Base-by-base conservation (phyloP, 53 echinoderm and acorn worm genomes). In the Hippasteria phrygiana region DNA sequence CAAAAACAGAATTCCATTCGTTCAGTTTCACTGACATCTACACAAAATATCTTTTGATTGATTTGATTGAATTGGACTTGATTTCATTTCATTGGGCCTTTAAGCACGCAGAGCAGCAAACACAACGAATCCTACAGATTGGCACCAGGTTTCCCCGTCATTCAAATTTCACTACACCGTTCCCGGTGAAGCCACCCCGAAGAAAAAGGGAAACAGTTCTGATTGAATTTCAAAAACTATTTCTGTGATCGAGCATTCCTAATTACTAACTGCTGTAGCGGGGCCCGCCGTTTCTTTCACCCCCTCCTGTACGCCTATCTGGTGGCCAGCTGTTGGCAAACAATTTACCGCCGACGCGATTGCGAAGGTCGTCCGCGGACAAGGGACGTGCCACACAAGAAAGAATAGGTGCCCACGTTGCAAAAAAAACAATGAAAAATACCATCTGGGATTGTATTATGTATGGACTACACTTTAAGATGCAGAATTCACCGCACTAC, bases 311-410 rank as follows among this genome's bases (percentile, higher is more conserved):
- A n/a, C n/a, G n/a, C 18, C 13, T 41, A 81, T 81, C 81, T 81
- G 81, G 81, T 29, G 41, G 66, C 81, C 81, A 81, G 81, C 81
- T 81, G 81, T 81, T 81, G 63, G 31, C 41, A 43, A 72, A 81
- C 81, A 63, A 81, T 81, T 81, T 81, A 81, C 81, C 81, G 65
- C 81, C 55, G 81, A 43, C 81, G 45, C 66, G 81, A 64, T 43
- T 43, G n/a, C 33, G 81, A 81, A 81, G 81, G 81, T 33, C 81
- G 81, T 65, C 63, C 43, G 65, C 43, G 81, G 65, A 75, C 75
- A 46, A n/a, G 75, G 75, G 75, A 65, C 81, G 65, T 41, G 81
- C 8, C 64, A 46, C 81, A 81, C 24, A 62, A 41, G 81, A 42
- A 63, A 55, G 43, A 81, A 81, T 65, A 65, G 81, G 65, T 63